Evolutionary conservation across 2,113 vertebrate species (phyloP).

Genomic region (Malurus elegans): DNA sequence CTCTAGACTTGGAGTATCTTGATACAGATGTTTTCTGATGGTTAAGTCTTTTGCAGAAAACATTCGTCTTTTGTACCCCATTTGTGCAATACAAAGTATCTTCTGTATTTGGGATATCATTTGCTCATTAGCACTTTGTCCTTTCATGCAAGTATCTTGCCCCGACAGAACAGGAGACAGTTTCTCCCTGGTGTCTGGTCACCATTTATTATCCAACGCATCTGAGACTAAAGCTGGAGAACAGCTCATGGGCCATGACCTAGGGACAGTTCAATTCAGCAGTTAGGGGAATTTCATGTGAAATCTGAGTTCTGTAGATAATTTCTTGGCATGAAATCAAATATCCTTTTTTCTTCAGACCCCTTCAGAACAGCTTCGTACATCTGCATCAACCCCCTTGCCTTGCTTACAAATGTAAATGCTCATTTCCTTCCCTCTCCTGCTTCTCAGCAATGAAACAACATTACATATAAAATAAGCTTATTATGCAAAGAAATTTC

Average conservation of each 20-base stretch:
- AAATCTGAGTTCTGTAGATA: slow-evolving; percentile 16
- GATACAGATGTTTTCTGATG: background rate
- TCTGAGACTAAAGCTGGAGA: slow-evolving; percentile 79
- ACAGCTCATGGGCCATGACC: slow-evolving; percentile 81
- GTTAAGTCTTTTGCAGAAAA: background rate
- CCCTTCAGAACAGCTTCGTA: background rate
- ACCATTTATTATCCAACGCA: slow-evolving; percentile 72
- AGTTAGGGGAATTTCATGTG: slow-evolving; percentile 64
- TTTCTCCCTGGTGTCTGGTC: slow-evolving; percentile 55
- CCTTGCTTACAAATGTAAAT: background rate
- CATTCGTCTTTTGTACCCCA: background rate
- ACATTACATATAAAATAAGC: background rate
- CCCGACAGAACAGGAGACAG: background rate
- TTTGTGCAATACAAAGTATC: background rate
- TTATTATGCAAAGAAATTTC: background rate
- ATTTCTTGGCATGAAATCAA: slow-evolving; percentile 8
- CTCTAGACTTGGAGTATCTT: background rate
- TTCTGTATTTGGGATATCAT: background rate
- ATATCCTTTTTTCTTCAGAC: background rate
- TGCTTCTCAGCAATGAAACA: background rate
- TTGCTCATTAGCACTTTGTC: slow-evolving; percentile 42
- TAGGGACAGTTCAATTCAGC: slow-evolving; percentile 76
- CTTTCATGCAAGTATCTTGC: slow-evolving; percentile 36
- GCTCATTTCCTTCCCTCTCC: background rate
- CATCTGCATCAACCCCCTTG: background rate